Evolutionary conservation across 2,888 invertebrate genomes (phyloP).

Genomic region (Stenoptilia bipunctidactyla): DNA sequence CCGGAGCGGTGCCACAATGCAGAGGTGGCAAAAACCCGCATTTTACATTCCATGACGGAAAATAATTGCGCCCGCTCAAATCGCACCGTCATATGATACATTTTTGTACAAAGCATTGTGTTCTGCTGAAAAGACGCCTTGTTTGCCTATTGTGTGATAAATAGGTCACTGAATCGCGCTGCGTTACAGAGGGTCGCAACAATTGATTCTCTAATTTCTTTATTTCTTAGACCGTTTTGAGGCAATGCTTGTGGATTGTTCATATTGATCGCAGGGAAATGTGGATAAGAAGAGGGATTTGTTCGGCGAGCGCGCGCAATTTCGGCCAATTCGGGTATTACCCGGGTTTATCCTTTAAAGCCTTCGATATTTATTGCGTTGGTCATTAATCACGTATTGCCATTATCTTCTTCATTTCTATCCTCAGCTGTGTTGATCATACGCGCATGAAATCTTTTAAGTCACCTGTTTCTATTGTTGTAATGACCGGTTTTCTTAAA

Average conservation of each 20-base stretch:
- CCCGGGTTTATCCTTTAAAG: not conserved
- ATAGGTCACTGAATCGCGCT: not conserved
- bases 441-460: not conserved
- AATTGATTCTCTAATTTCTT: too few relatives aligned
- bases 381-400: not conserved
- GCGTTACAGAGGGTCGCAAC: not conserved
- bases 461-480: not conserved
- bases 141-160: not conserved
- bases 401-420: not conserved
- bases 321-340: not conserved
- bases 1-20: too few relatives aligned
- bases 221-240: not conserved
- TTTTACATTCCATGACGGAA: constrained; percentile 8
- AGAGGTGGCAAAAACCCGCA: constrained; percentile 6
- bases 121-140: not conserved
- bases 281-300: not conserved
- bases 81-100: not conserved
- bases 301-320: not conserved
- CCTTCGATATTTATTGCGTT: not conserved
- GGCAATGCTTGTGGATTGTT: not conserved
- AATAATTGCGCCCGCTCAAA: not conserved
- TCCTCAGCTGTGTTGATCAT: not conserved
- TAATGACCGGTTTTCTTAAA: not conserved
- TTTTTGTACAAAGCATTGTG: not conserved
- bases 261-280: constrained; percentile 1